Percentiles rank a stretch among this genome's conserved stretches.
These are phyloP conservation scores for Ia io DNA, from an alignment of 2,113 vertebrate species.

Conservation along the genomic window DNA sequence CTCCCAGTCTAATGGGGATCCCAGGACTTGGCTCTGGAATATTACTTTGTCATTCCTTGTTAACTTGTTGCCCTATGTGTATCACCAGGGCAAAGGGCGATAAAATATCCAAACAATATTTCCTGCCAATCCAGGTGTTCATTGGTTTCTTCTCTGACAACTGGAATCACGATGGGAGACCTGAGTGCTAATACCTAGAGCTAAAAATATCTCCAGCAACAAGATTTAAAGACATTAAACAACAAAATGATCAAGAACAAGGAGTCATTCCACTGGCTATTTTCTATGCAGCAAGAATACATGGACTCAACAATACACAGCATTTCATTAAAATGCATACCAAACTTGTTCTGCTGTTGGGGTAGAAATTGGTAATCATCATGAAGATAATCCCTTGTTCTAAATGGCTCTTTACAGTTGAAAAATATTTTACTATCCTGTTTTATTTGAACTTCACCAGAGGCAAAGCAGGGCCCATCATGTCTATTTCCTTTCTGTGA, in stretches of 20 bases:
- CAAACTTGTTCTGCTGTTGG: neutral
- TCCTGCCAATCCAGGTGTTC: neutral
- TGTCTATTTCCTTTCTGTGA: neutral
- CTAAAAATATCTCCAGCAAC: neutral
- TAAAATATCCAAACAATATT: neutral
- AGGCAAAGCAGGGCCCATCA: neutral
- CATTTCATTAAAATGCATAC: neutral
- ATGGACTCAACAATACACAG: fast-evolving
- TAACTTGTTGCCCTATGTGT: neutral
- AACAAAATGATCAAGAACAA: neutral
- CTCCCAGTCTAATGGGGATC: neutral
- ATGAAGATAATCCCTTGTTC: neutral
- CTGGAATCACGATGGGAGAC: neutral
- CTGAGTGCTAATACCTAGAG: neutral
- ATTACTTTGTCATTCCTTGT: neutral
- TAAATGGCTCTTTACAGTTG: neutral
- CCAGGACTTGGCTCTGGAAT: neutral
- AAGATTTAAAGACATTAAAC: neutral
- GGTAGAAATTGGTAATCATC: neutral
- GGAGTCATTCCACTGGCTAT: fast-evolving
- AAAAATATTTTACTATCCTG: neutral
- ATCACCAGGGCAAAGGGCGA: neutral
- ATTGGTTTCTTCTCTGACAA: neutral
- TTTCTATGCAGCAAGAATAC: neutral
- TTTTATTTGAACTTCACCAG: neutral